Base-by-base conservation (phyloP, 2,797 vertebrate species). In the Cuculus canorus region DNA sequence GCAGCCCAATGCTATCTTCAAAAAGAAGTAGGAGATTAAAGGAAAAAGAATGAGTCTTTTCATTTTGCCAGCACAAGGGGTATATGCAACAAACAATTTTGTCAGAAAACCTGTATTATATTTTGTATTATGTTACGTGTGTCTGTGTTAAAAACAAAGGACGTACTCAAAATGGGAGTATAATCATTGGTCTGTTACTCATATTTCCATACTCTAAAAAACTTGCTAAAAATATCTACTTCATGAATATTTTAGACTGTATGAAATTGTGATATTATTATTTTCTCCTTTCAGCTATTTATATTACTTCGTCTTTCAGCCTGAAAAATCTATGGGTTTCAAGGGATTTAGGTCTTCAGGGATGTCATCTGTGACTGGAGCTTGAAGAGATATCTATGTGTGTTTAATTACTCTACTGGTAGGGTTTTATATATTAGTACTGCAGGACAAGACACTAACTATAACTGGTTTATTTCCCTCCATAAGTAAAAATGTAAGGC, bases 291-390 rank as follows among this genome's bases (percentile, higher is more conserved):
- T 56, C 57, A 79, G 33, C 60, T 92, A 65, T 90, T 95, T 91
- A 53, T 90, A 88, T 76, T 88, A 86, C 30, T 14, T 53, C 63
- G 66, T 82, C 80, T 94, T 95, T 84, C 73, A 88, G 52, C 52
- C 78, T 76, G 59, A 90, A 90, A 85, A 92, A 56, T 84, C 73
- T 47, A 32, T 83, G 63, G 70, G 41, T 86, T 96, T 77, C 59
- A 69, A 71, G 85, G 87, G 85, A 82, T 90, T 96, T 93, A 52
- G 53, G 52, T 92, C 80, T 95, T 95, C 39, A 41, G 66, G 54
- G 77, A 86, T 93, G 57, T 91, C 79, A 94, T 1, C 82, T 91
- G 66, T 86, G 86, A 57, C 68, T 94, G 68, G 47, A 86, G 53
- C 70, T 94, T 91, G 81, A 57, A 65, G 50, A 88, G 92, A 73